Percentiles rank a stretch among this genome's conserved stretches.
Evolutionary conservation across 2,113 vertebrate genomes (phyloP).

Genomic region (Grantiella picta): DNA sequence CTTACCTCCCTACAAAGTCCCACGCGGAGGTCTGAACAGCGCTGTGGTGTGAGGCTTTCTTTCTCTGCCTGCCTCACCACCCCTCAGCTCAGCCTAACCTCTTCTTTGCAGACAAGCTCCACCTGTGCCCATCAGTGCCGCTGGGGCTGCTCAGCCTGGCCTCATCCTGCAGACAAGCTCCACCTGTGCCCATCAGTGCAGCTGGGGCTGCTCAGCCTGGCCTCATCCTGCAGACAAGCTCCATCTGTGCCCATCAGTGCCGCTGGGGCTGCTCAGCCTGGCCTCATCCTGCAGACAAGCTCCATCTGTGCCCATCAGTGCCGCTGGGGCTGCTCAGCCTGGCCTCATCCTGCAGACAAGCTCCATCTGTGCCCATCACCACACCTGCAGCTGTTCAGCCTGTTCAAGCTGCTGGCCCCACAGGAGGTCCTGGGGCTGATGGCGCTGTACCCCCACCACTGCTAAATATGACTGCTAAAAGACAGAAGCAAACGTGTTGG

Average conservation of each 20-base stretch:
- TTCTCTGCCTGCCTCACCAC: background rate
- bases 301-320: background rate
- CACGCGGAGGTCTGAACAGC: rapidly evolving
- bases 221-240: no score
- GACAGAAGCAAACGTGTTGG: background rate
- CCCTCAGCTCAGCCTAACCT: background rate
- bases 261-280: background rate
- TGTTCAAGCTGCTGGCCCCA: background rate
- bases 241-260: background rate
- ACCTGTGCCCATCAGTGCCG: background rate
- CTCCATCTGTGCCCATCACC: background rate
- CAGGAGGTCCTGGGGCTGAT: background rate
- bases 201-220: background rate
- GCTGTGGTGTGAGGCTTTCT: background rate
- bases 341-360: rapidly evolving
- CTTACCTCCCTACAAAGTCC: background rate
- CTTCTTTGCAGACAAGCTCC: rapidly evolving
- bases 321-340: background rate
- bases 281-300: no score
- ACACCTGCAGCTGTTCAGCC: background rate
- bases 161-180: no score
- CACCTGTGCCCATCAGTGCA: background rate
- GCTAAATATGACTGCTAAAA: background rate
- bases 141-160: background rate
- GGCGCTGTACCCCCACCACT: background rate